Base-by-base conservation (phyloP, 2,113 vertebrate species). In the Microtus ochrogaster region DNA sequence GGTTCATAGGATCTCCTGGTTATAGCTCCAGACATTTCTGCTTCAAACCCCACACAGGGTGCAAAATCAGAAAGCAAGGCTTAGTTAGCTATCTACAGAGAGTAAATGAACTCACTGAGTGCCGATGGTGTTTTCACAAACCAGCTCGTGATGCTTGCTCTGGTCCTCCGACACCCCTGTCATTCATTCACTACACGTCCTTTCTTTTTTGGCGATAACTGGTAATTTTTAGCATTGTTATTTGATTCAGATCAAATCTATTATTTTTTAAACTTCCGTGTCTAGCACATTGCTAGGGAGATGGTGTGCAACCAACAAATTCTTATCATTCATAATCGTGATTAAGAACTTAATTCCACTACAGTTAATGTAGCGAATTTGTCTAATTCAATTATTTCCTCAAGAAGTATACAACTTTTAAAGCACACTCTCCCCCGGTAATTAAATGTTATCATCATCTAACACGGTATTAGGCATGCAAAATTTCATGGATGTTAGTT, bases 361-460 rank as follows among this genome's bases (percentile, higher is more conserved):
- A 73, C 49, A 95, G 77, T 97, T 94, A 89, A 92, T 61, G 91
- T 7, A 89, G 83, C 82, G 83, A 94, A 94, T 79, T 87, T 92
- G 82, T 93, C 79, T 96, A 96, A 94, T 93, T 97, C 63, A 96
- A 89, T 97, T 83, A 93, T 96, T 94, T 81, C 41, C 66, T 85
- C 74, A 95, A 95, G 84, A 94, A 90, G 89, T 91, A 79, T 87
- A 92, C 58, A 97, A 91, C 39, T 94, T 83, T 96, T 89, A 98
- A 95, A 96, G 61, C 33, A 36, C 33, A 63, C 33, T 92, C 76
- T 92, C 91, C 52, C 95, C 68, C 89, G 96, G 68, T 91, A 95
- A 97, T 97, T 96, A 96, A 96, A 78, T 94, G 52, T 85, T 95
- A 92, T 70, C 94, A 96, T 96, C 90, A 93, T 94, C 94, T 95